Evolutionary conservation across 2,797 vertebrate genomes (phyloP), one percentile per base, ranked within the genome.

Genomic region (Meda fulgida): DNA sequence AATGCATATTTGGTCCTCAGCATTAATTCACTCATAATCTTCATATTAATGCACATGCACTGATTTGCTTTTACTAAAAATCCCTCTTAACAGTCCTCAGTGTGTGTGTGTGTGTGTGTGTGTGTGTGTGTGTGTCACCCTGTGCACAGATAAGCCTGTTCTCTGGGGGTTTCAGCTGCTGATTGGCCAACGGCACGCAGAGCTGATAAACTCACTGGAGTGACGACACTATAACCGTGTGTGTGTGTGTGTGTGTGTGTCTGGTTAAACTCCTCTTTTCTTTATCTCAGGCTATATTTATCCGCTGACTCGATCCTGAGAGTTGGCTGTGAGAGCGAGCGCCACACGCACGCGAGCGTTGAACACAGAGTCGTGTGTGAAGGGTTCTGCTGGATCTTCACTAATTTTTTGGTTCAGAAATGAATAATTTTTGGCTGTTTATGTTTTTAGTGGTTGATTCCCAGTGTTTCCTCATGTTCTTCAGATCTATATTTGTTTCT

Each of bases 221-320:
- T 91, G 92, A 93, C 89, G 92, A 94, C 93, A 90, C 88, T 0
- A 53, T 86, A 26, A 43, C 38, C 38, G 91, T 91, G 88, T 95
- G 93, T 95, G 93, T 36, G 46, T 73, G 26, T 31, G 71, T 72
- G 23, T 10, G 31, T 38, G 38, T 38, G 92, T 91, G 89, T 95
- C 93, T 95, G 94, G 89, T 77, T 86, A 89, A 89, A 91, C 90
- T 94, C 92, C 76, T 7, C 60, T 65, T 85, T 13, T 9, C 90
- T 90, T 87, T 92, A 90, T 92, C 87, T 31, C 53, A 0, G 46
- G 81, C 93, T 94, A 95, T 93, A 94, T 93, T 91, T 95, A 94
- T 93, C 89, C 86, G 81, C 81, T 23, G 60, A 86, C 86, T 92
- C 88, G 89, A 78, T 71, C 88, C 91, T 92, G 91, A 92, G 93